Conservation (phyloP, 1,140 invertebrate genomes). For the Vanessa atalanta region DNA sequence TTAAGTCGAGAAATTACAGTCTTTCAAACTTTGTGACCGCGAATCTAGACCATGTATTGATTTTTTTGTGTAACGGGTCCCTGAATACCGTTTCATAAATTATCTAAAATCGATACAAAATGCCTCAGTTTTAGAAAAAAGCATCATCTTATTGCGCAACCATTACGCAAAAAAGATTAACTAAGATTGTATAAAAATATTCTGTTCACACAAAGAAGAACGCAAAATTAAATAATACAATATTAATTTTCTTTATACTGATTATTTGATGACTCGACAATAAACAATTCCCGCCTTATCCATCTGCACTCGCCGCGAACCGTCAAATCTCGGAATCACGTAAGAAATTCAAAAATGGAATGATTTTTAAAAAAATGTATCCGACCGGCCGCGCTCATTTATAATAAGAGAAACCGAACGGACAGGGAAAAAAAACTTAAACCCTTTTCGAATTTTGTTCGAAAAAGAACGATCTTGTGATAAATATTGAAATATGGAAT, state of each 20-base stretch:
- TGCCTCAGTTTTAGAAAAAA: too few relatives aligned
- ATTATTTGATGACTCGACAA: not conserved
- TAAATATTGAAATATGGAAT: slow-evolving; percentile 79
- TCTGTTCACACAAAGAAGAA: too few relatives aligned
- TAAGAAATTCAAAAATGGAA: slow-evolving; percentile 62
- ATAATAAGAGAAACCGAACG: slow-evolving; percentile 67
- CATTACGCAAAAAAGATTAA: too few relatives aligned
- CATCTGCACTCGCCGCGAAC: slow-evolving; percentile 7
- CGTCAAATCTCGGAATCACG: slow-evolving; percentile 43
- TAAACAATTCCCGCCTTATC: slow-evolving; percentile 15
- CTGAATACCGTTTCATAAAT: too few relatives aligned
- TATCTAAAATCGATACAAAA: too few relatives aligned
- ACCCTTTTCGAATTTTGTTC: slow-evolving; percentile 70
- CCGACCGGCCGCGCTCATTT: slow-evolving; percentile 58
- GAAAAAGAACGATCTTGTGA: slow-evolving; percentile 73
- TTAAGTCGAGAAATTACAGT: too few relatives aligned
- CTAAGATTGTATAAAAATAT: too few relatives aligned
- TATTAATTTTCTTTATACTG: not conserved
- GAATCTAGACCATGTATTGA: too few relatives aligned
- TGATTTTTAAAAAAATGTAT: slow-evolving; percentile 68
- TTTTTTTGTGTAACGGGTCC: too few relatives aligned
- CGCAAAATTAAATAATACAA: not conserved
- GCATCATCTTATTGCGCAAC: too few relatives aligned
- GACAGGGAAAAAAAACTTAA: slow-evolving; percentile 47
- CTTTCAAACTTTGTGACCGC: too few relatives aligned